Conservation (phyloP, 2,797 vertebrate genomes). For the Pelobates cultripes region DNA sequence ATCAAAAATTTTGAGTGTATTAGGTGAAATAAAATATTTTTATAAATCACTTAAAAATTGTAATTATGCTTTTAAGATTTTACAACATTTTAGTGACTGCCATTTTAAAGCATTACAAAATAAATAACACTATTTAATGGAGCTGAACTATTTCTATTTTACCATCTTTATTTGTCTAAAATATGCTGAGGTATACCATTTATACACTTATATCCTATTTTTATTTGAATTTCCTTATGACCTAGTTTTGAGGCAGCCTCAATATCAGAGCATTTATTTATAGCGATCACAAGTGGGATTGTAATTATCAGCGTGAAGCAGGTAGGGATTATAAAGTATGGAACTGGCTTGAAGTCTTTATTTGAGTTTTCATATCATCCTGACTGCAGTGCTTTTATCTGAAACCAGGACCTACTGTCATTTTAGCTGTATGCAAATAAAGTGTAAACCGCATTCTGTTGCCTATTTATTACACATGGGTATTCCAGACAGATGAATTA, state of each 20-base stretch:
- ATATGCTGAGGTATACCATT: conserved; percentile 17
- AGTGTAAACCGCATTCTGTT: background rate
- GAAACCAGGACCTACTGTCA: background rate
- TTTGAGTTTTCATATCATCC: background rate
- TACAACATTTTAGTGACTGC: too few relatives aligned
- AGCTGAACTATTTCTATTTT: too few relatives aligned
- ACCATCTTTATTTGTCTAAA: background rate
- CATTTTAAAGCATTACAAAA: too few relatives aligned
- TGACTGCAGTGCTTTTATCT: background rate
- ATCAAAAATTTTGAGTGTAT: too few relatives aligned
- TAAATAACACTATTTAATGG: too few relatives aligned
- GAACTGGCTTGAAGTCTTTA: conserved; percentile 22
- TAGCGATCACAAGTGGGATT: conserved; percentile 30
- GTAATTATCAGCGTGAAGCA: conserved; percentile 47
- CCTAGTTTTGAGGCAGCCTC: conserved; percentile 38
- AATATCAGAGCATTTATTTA: conserved; percentile 37
- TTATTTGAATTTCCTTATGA: conserved; percentile 38
- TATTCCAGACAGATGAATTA: too few relatives aligned
- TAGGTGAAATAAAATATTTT: too few relatives aligned
- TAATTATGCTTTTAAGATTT: too few relatives aligned
- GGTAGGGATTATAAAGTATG: conserved; percentile 39
- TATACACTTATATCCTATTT: conserved; percentile 28
- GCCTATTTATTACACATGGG: too few relatives aligned
- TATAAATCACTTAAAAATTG: too few relatives aligned
- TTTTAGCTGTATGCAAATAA: background rate